Conservation (phyloP, 2,113 vertebrate species). For the Cephalopholis sonnerati region DNA sequence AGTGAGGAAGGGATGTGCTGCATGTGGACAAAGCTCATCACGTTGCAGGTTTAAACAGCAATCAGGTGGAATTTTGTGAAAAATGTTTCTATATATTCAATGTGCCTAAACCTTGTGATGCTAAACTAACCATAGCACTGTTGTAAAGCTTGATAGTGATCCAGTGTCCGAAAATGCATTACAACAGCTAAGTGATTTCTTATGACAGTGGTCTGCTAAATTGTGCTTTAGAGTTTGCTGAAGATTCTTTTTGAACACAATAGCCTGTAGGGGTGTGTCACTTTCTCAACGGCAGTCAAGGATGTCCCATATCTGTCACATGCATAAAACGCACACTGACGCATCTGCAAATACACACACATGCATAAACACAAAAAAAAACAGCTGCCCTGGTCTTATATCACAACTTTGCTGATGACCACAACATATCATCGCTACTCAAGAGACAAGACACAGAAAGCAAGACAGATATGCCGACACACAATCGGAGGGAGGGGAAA, state of each 20-base stretch:
- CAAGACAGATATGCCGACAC: constrained; percentile 57
- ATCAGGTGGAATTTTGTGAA: constrained; percentile 16
- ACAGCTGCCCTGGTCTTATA: constrained; percentile 70
- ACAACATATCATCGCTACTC: constrained; percentile 63
- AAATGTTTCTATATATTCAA: neutral
- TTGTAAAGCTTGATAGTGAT: constrained; percentile 19
- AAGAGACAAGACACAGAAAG: constrained; percentile 54
- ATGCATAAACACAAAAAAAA: constrained; percentile 40
- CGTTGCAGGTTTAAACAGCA: constrained; percentile 22
- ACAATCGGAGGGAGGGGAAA: neutral
- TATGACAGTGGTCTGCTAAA: constrained; percentile 64
- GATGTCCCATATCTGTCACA: constrained; percentile 84
- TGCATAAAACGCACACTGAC: constrained; percentile 66
- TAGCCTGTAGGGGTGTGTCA: constrained; percentile 75
- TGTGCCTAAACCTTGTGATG: neutral
- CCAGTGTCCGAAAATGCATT: constrained; percentile 29
- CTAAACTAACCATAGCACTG: neutral
- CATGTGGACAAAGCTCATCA: constrained; percentile 49
- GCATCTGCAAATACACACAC: constrained; percentile 30
- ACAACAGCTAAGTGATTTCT: constrained; percentile 45
- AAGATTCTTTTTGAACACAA: constrained; percentile 67
- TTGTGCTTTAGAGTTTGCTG: constrained; percentile 63
- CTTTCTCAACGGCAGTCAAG: constrained; percentile 75
- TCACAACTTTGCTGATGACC: constrained; percentile 78
- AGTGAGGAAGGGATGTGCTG: constrained; percentile 40